These are phyloP conservation scores for Otolemur crassicaudatus DNA, from an alignment of 2,797 vertebrate species.

Conservation along the genomic window DNA sequence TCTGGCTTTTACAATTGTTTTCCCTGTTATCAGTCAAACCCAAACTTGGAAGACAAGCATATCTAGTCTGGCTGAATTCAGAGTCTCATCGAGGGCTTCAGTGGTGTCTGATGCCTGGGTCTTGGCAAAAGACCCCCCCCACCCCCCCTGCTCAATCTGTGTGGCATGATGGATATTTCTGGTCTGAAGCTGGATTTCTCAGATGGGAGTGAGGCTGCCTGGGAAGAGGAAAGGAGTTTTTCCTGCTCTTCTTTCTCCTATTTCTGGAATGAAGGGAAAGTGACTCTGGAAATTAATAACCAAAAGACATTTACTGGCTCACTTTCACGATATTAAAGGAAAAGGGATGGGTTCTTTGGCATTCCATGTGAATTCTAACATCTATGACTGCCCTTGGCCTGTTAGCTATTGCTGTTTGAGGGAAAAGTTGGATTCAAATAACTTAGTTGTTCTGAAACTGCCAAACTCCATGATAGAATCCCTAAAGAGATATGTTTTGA, in stretches of 20 bases:
- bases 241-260: neutral
- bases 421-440: constrained; percentile 5
- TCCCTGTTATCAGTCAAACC: constrained; percentile 39
- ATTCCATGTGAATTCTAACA: neutral
- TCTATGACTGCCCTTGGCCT: neutral
- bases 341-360: neutral
- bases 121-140: neutral
- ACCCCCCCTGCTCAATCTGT: neutral
- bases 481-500: constrained; percentile 16
- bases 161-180: neutral
- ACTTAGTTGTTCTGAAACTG: constrained; percentile 45
- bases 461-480: neutral
- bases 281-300: constrained; percentile 43
- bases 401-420: neutral
- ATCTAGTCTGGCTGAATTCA: constrained; percentile 50
- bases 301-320: constrained; percentile 35
- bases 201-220: neutral
- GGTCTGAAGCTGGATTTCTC: constrained; percentile 48
- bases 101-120: constrained; percentile 13
- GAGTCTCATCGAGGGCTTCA: constrained; percentile 27
- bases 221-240: neutral
- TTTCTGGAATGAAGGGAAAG: constrained; percentile 42
- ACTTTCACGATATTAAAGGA: constrained; percentile 48
- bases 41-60: constrained; percentile 25
- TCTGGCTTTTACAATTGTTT: constrained; percentile 54